Evolutionary conservation across 2,113 vertebrate genomes (phyloP).

Genomic region (Hippolais icterina): DNA sequence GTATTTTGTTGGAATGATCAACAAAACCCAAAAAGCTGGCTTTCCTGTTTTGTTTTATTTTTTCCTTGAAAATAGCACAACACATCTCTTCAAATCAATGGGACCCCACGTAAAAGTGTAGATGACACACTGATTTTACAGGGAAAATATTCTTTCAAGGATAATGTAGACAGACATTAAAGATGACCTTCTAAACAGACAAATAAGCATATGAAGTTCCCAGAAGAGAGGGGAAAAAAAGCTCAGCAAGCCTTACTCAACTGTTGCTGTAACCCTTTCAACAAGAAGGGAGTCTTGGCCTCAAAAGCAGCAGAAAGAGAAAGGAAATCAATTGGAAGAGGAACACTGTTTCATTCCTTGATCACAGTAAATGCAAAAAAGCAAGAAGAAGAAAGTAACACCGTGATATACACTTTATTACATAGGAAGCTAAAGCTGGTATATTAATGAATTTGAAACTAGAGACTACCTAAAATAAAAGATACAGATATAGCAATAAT

Average conservation of each 20-base stretch:
- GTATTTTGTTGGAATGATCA: not conserved
- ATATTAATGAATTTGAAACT: not conserved
- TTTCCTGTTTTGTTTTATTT: not conserved
- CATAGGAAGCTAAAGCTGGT: not conserved
- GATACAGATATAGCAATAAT: not conserved
- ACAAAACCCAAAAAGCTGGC: not conserved
- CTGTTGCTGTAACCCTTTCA: not conserved
- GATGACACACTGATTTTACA: not conserved
- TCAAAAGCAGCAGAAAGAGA: not conserved
- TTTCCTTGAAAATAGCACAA: not conserved
- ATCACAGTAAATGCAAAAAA: not conserved
- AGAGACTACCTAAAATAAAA: not conserved
- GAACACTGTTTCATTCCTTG: not conserved
- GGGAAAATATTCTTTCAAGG: not conserved
- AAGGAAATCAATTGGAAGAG: slow-evolving; percentile 19
- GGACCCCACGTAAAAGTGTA: not conserved
- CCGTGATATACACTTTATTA: not conserved
- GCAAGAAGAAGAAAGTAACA: not conserved
- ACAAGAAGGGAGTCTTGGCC: not conserved
- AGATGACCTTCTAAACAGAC: not conserved
- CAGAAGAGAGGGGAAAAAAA: not conserved
- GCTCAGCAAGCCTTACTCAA: not conserved
- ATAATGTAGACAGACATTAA: not conserved
- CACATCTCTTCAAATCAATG: not conserved
- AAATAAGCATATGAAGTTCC: not conserved